These are phyloP conservation scores for Melikaiella ostensackeni DNA, from an alignment of 2,888 invertebrate species.

Conservation along the genomic window DNA sequence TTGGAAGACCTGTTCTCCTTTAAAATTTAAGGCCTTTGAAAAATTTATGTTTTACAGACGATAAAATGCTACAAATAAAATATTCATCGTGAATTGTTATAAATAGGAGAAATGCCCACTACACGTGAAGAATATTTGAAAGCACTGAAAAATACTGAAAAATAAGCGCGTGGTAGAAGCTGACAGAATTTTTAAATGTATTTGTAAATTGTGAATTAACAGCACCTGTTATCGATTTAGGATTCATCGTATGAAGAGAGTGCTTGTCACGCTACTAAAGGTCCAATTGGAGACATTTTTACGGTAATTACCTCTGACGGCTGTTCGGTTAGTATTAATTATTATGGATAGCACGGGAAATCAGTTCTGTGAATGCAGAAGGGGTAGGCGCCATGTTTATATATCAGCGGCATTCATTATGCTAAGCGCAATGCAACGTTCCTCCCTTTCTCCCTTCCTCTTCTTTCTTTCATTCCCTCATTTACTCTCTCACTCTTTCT, in stretches of 20 bases:
- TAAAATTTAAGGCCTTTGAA: too few species aligned
- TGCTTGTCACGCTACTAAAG: not conserved
- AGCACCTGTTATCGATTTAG: not conserved
- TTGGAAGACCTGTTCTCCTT: too few species aligned
- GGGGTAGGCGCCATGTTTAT: not conserved
- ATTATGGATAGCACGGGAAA: not conserved
- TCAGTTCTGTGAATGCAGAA: not conserved
- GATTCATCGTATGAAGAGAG: too few species aligned
- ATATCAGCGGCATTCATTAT: not conserved
- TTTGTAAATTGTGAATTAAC: not conserved
- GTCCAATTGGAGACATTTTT: constrained; percentile 4
- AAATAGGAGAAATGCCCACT: too few species aligned
- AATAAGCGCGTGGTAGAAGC: too few species aligned
- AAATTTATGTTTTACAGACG: too few species aligned
- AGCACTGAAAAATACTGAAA: too few species aligned
- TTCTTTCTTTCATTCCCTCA: not conserved
- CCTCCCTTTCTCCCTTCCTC: too few species aligned
- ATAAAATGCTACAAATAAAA: too few species aligned
- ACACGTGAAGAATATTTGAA: too few species aligned
- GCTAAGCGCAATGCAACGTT: not conserved
- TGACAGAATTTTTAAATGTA: too few species aligned
- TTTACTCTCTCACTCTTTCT: not conserved
- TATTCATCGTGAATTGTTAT: too few species aligned
- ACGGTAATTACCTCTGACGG: constrained; percentile 14
- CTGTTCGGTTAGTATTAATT: not conserved